Conservation (phyloP, 2,113 vertebrate species). For the Sphaerodactylus townsendi region DNA sequence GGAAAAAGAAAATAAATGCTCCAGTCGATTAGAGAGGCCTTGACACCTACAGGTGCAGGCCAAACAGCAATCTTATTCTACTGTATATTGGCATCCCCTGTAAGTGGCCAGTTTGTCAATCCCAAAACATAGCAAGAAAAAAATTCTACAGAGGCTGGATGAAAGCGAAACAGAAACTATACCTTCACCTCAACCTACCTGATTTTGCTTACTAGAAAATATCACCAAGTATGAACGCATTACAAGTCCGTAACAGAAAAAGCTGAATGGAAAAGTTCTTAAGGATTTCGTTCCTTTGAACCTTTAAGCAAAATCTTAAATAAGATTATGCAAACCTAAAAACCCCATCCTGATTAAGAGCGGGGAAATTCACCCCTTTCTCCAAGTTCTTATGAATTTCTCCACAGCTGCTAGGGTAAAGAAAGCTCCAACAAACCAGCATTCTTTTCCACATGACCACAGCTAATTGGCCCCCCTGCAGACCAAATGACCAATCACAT, state of each 20-base stretch:
- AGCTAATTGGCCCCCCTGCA: conserved; percentile 92
- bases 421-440: conserved; percentile 78
- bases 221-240: conserved; percentile 44
- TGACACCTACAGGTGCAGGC: background rate
- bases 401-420: conserved; percentile 71
- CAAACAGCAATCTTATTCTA: background rate
- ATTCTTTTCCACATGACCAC: conserved; percentile 87
- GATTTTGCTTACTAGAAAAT: conserved; percentile 28
- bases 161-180: background rate
- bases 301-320: conserved; percentile 64
- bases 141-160: background rate
- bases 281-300: conserved; percentile 69
- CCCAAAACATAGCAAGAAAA: background rate
- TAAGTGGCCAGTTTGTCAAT: no score
- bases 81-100: background rate
- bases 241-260: conserved; percentile 47
- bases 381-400: conserved; percentile 74
- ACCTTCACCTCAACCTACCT: conserved; percentile 35
- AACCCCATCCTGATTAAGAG: conserved; percentile 65
- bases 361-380: conserved; percentile 61
- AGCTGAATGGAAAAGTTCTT: conserved; percentile 60
- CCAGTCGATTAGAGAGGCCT: background rate
- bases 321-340: conserved; percentile 70
- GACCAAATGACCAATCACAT: conserved; percentile 94
- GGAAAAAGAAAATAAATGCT: background rate